Evolutionary conservation across 2,113 vertebrate genomes (phyloP).

Genomic region (Cyprinodon variegatus): DNA sequence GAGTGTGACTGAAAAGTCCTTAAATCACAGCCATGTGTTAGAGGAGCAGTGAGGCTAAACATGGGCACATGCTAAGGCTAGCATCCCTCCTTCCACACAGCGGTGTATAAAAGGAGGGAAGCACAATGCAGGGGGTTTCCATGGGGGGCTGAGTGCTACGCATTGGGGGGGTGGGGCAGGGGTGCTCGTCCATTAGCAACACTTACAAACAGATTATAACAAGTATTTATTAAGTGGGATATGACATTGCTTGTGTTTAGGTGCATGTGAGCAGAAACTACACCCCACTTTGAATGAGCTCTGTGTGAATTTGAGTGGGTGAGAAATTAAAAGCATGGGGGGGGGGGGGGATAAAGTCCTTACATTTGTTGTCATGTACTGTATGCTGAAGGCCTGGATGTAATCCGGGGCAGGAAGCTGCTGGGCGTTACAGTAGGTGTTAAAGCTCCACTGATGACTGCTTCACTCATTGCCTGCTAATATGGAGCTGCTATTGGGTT

Average conservation of each 20-base stretch:
- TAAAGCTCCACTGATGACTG: constrained; percentile 73
- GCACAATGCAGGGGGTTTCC: constrained; percentile 47
- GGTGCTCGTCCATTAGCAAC: constrained; percentile 54
- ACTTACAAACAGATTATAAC: constrained; percentile 56
- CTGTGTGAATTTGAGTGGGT: constrained; percentile 34
- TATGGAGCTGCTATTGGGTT: constrained; percentile 66
- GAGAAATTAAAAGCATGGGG: constrained; percentile 27
- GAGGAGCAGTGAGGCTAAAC: constrained; percentile 4
- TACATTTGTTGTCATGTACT: constrained; percentile 14
- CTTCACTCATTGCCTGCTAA: constrained; percentile 73
- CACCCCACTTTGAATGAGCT: constrained; percentile 24
- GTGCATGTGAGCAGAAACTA: constrained; percentile 23
- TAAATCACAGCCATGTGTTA: constrained; percentile 8
- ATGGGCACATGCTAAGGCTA: constrained; percentile 6
- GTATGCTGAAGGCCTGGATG: constrained; percentile 55
- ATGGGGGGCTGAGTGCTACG: constrained; percentile 46
- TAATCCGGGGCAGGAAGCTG: constrained; percentile 73
- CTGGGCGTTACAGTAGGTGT: constrained; percentile 71
- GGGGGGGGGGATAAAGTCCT: constrained; percentile 13
- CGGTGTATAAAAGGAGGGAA: constrained; percentile 64
- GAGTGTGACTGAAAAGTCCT: neutral
- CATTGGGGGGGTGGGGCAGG: constrained; percentile 9
- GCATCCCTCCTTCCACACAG: constrained; percentile 54
- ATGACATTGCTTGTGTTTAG: constrained; percentile 22
- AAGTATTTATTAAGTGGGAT: constrained; percentile 39